phyloP scores from a whole-genome alignment of 2,113 vertebrate genomes.

The Megaceryle torquata region DNA sequence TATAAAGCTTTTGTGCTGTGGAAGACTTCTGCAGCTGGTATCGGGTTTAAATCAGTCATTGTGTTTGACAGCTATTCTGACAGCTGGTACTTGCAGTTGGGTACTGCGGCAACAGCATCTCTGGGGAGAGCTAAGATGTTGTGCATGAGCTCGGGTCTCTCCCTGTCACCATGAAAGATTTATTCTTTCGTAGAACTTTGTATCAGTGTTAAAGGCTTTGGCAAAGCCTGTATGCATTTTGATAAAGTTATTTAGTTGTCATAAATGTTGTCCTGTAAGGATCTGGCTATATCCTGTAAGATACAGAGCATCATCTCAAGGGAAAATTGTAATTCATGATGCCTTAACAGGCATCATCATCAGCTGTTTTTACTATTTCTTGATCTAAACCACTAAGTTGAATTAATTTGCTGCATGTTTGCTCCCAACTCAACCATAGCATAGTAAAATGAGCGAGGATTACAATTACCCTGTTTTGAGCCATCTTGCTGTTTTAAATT shows the following conservation, averaged over 20 bases:
- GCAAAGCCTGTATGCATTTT: background rate
- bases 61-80: background rate
- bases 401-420: background rate
- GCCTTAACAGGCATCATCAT: background rate
- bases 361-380: background rate
- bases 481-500: background rate
- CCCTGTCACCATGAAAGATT: background rate
- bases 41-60: background rate
- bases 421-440: background rate
- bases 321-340: background rate
- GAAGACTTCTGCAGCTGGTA: background rate
- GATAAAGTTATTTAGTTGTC: background rate
- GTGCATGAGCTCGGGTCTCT: background rate
- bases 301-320: background rate
- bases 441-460: background rate
- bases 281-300: background rate
- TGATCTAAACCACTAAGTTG: background rate
- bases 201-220: background rate
- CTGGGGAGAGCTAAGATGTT: background rate
- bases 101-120: background rate
- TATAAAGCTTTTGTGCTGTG: background rate
- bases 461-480: background rate
- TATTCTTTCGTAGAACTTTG: background rate
- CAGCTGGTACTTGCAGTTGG: background rate
- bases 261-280: background rate